phyloP scores from a whole-genome alignment of 2,797 vertebrate species.

The Podargus strigoides region DNA sequence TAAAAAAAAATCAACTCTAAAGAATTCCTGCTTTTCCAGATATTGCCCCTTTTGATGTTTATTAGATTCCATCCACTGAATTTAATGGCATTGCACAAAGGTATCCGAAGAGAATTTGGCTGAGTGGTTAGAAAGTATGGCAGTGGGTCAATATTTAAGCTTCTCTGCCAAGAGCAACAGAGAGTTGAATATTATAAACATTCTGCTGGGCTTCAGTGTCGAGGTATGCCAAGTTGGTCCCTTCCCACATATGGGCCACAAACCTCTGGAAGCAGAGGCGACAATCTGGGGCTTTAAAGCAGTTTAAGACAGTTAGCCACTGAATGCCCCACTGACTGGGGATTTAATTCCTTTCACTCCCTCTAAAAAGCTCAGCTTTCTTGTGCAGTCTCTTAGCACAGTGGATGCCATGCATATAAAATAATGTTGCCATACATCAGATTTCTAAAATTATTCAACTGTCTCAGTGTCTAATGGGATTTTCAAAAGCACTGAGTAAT shows the following conservation, averaged over 20 bases:
- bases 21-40: not conserved
- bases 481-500: slow-evolving; percentile 11
- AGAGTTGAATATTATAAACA: not conserved
- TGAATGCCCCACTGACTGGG: not conserved
- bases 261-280: not conserved
- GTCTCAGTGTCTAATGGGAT: not conserved
- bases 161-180: slow-evolving; percentile 24
- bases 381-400: not conserved
- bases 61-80: not conserved
- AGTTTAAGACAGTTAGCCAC: not conserved
- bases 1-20: not conserved
- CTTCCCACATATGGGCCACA: not conserved
- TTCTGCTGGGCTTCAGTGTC: not conserved
- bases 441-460: slow-evolving; percentile 2
- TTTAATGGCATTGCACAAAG: not conserved
- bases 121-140: not conserved
- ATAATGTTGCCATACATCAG: not conserved
- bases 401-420: not conserved
- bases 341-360: not conserved
- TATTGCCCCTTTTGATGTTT: not conserved
- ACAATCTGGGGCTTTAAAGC: not conserved
- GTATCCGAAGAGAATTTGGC: not conserved
- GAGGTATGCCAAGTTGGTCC: not conserved
- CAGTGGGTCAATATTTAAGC: not conserved
- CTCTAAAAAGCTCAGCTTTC: not conserved